These are phyloP conservation scores for Polypterus senegalus DNA, from an alignment of 2,113 vertebrate species.

Conservation along the genomic window DNA sequence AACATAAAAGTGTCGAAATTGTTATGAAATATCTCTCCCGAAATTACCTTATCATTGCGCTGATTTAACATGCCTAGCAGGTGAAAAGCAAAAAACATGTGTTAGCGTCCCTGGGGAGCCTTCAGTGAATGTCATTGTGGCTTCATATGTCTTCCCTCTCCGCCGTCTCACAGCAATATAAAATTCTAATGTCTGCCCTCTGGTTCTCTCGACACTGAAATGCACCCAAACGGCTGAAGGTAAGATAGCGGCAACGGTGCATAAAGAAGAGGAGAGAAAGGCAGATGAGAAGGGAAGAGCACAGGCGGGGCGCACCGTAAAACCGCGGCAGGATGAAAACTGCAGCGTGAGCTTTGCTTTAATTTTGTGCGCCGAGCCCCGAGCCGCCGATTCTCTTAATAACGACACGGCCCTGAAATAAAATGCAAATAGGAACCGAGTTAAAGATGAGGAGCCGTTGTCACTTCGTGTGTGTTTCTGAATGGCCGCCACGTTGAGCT, in stretches of 20 bases:
- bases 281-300: conserved; percentile 19
- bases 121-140: conserved; percentile 71
- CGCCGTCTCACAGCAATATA: conserved; percentile 67
- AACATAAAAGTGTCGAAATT: conserved; percentile 69
- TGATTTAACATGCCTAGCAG: conserved; percentile 83
- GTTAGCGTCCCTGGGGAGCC: conserved; percentile 70
- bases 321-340: too few species aligned
- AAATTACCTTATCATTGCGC: conserved; percentile 74
- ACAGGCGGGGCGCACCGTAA: too few species aligned
- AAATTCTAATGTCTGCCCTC: conserved; percentile 71
- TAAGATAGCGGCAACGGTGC: conserved; percentile 70
- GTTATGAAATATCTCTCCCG: conserved; percentile 68
- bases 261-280: conserved; percentile 37
- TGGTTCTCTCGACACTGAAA: conserved; percentile 63
- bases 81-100: conserved; percentile 75
- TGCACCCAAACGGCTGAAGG: conserved; percentile 65
- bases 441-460: too few species aligned
- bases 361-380: too few species aligned
- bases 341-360: too few species aligned
- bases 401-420: too few species aligned
- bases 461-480: too few species aligned
- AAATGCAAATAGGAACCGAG: too few species aligned
- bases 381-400: too few species aligned
- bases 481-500: too few species aligned
- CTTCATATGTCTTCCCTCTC: conserved; percentile 69